A percentile compares a stretch with the other conserved stretches of the same genome.
Conservation (phyloP, 2,888 invertebrate species). For the Lasioglossum leucozonium region DNA sequence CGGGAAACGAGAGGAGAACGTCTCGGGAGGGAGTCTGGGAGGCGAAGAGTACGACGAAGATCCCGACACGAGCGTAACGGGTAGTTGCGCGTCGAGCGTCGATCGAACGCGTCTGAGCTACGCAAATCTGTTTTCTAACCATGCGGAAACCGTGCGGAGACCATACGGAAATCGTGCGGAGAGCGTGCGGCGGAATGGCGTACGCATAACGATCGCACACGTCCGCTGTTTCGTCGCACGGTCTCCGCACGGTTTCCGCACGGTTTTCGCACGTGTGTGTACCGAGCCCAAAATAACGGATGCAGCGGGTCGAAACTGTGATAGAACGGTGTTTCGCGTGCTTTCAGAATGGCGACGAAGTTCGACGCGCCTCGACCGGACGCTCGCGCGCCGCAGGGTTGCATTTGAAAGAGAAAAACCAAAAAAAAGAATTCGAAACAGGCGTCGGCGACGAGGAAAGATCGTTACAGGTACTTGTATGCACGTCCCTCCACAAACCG, state of each 20-base stretch:
- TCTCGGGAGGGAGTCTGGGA: not conserved
- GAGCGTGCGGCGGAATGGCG: too few relatives aligned
- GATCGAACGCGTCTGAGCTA: too few relatives aligned
- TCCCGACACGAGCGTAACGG: not conserved
- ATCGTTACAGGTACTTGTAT: slow-evolving; percentile 65
- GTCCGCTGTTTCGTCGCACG: too few relatives aligned
- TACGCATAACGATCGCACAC: too few relatives aligned
- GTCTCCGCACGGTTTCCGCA: too few relatives aligned
- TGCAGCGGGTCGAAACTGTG: too few relatives aligned
- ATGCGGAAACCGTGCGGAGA: too few relatives aligned
- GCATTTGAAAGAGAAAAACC: not conserved
- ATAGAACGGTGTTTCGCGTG: not conserved
- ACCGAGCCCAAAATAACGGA: too few relatives aligned
- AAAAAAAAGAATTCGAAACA: slow-evolving; percentile 11
- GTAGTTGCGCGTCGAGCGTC: not conserved
- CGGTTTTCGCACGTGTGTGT: too few relatives aligned
- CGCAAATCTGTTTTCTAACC: too few relatives aligned
- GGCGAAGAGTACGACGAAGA: slow-evolving; percentile 4
- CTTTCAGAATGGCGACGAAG: not conserved
- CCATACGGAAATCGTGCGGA: too few relatives aligned
- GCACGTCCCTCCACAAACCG: slow-evolving; percentile 67
- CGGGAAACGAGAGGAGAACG: not conserved
- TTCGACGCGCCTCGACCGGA: not conserved
- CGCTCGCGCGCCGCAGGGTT: not conserved
- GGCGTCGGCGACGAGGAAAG: slow-evolving; percentile 53